Conservation (phyloP, 2,888 invertebrate genomes). For the Caenorhabditis panamensis region DNA sequence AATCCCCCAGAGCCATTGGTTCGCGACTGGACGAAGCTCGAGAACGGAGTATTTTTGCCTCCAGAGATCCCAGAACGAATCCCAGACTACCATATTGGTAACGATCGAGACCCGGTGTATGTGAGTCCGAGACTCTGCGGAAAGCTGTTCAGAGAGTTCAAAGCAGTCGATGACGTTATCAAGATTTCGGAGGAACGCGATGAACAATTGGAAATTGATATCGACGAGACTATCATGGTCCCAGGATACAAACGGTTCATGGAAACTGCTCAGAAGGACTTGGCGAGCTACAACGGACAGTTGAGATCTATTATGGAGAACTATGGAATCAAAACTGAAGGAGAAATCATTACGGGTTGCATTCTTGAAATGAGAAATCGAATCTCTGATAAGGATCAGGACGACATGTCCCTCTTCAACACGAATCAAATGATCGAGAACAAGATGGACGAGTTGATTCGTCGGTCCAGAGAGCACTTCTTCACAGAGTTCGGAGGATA, state of each 20-base stretch:
- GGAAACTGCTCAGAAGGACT: constrained; percentile 36
- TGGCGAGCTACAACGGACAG: constrained; percentile 65
- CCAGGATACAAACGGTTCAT: constrained; percentile 52
- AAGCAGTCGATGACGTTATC: constrained; percentile 68
- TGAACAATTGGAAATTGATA: constrained; percentile 44
- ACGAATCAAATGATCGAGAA: constrained; percentile 77
- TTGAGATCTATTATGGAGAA: constrained; percentile 71
- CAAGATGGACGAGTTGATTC: constrained; percentile 53
- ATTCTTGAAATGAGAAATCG: constrained; percentile 72
- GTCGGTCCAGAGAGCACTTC: constrained; percentile 50
- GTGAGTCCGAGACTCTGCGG: constrained; percentile 65
- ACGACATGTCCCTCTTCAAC: constrained; percentile 78
- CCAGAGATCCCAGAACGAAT: constrained; percentile 62
- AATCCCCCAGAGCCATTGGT: constrained; percentile 48
- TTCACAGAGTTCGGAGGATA: constrained; percentile 51
- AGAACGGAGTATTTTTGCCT: constrained; percentile 38
- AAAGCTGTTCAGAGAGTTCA: constrained; percentile 72
- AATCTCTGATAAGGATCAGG: constrained; percentile 76
- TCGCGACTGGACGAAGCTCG: constrained; percentile 49
- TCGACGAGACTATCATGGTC: constrained; percentile 42
- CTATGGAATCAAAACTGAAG: constrained; percentile 78
- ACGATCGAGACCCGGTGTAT: constrained; percentile 48
- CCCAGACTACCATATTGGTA: constrained; percentile 61
- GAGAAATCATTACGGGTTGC: constrained; percentile 75
- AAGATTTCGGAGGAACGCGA: constrained; percentile 63